These are phyloP conservation scores for Paracentrotus lividus DNA, from an alignment of 53 echinoderm and acorn worm species.

Conservation along the genomic window DNA sequence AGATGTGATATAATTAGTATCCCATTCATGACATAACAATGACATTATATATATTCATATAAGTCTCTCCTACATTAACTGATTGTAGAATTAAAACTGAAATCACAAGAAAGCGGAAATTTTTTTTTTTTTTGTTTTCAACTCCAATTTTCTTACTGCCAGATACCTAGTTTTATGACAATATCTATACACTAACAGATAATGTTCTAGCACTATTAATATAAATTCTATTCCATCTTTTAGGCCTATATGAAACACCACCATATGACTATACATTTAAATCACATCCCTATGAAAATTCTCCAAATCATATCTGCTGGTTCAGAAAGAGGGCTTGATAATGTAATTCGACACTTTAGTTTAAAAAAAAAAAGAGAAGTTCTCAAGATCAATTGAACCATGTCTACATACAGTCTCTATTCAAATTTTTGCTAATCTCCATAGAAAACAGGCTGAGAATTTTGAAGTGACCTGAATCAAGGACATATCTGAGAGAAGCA, in stretches of 20 bases:
- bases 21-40: neutral
- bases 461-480: neutral
- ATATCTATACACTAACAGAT: no score
- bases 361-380: no score
- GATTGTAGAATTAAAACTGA: neutral
- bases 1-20: neutral
- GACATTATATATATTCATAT: neutral
- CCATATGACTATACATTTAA: no score
- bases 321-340: neutral
- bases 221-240: no score
- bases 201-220: no score
- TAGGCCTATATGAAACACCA: no score
- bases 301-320: neutral
- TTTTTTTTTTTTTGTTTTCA: neutral
- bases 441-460: neutral
- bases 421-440: neutral
- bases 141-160: no score
- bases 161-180: neutral
- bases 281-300: slow-evolving; percentile 20
- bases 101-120: neutral
- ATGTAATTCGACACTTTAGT: neutral
- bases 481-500: slow-evolving; percentile 20
- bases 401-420: neutral
- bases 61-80: no score
- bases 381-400: neutral